Evolutionary conservation across 92 coral and sea anemone species (phyloP).

Genomic region (Porites evermanni): DNA sequence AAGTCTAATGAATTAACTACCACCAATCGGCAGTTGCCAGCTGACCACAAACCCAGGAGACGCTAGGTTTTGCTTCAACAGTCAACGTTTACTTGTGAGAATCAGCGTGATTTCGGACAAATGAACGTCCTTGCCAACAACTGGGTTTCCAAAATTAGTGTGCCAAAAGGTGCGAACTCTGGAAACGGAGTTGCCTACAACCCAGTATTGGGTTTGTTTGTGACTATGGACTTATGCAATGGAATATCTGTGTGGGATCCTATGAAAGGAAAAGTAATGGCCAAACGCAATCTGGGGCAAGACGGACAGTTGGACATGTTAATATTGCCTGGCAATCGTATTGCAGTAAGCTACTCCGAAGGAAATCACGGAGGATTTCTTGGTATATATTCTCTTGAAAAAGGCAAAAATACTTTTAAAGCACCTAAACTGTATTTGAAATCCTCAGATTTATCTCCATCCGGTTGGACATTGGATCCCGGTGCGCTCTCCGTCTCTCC

Average conservation of each 20-base stretch:
- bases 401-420: neutral
- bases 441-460: neutral
- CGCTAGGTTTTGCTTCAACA: too few species aligned
- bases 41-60: too few species aligned
- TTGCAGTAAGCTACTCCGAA: constrained; percentile 39
- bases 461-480: neutral
- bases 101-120: too few species aligned
- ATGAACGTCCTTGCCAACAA: constrained; percentile 27
- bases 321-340: constrained; percentile 30
- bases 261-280: constrained; percentile 14
- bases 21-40: too few species aligned
- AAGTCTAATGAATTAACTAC: too few species aligned
- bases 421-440: too few species aligned
- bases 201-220: constrained; percentile 44
- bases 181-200: constrained; percentile 33
- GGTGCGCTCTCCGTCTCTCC: constrained; percentile 30
- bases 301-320: constrained; percentile 21
- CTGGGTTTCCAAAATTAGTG: constrained; percentile 22
- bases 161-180: constrained; percentile 11
- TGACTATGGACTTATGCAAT: constrained; percentile 17
- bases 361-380: constrained; percentile 22
- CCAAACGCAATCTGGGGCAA: neutral
- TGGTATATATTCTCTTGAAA: constrained; percentile 1
- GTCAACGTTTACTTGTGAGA: too few species aligned
- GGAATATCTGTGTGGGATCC: constrained; percentile 50